Conservation (phyloP, 2,888 invertebrate genomes). For the Tetragonisca angustula region DNA sequence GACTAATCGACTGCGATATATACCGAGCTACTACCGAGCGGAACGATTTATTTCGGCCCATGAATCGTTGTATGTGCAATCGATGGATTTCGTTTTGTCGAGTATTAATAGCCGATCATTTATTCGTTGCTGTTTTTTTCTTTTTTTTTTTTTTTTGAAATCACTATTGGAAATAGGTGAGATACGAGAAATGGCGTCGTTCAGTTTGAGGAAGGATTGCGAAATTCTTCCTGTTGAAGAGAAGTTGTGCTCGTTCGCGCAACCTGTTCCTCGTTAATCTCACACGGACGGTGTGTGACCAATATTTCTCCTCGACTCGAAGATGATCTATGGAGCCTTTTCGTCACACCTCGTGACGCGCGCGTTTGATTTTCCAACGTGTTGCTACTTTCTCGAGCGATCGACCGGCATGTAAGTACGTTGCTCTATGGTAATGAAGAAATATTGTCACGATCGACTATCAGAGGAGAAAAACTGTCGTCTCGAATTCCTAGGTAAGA, state of each 20-base stretch:
- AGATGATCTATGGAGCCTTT: not conserved
- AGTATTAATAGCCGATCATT: not conserved
- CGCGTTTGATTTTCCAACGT: not conserved
- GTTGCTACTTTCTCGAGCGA: not conserved
- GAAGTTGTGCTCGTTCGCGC: not conserved
- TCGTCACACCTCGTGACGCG: not conserved
- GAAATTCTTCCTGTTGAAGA: not conserved
- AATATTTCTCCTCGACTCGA: not conserved
- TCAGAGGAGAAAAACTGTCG: not conserved
- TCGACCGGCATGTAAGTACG: not conserved
- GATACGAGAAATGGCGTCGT: not conserved
- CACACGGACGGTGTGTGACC: too few relatives aligned
- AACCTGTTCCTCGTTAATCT: not conserved
- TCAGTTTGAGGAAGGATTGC: not conserved
- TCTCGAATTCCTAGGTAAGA: not conserved
- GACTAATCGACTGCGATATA: constrained; percentile 49
- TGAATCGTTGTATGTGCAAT: constrained; percentile 23
- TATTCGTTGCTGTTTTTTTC: not conserved
- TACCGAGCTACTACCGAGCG: not conserved
- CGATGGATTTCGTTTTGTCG: constrained; percentile 3
- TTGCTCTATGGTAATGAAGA: not conserved
- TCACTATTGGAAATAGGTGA: not conserved
- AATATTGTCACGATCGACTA: not conserved
- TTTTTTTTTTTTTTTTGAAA: not conserved
- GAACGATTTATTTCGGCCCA: constrained; percentile 42